Evolutionary conservation across 2,888 invertebrate genomes (phyloP).

Genomic region (Fissipunctia ypsillon): DNA sequence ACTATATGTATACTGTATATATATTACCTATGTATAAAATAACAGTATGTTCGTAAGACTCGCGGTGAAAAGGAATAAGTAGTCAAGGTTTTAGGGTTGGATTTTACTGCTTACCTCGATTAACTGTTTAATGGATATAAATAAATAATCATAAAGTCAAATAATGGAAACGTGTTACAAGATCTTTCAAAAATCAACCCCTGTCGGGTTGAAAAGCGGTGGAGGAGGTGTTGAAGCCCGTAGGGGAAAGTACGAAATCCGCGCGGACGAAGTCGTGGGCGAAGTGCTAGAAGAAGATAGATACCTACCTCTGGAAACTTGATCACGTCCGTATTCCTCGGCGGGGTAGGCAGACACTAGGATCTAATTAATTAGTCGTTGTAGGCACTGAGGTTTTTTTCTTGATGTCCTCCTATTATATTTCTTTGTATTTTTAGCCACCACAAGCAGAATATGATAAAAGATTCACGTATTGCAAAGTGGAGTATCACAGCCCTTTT

Average conservation of each 20-base stretch:
- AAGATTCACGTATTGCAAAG: constrained; percentile 67
- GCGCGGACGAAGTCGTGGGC: not conserved
- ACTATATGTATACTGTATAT: no score
- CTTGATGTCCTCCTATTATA: not conserved
- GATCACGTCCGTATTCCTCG: not conserved
- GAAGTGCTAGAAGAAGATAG: not conserved
- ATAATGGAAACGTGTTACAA: no score
- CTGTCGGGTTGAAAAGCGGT: no score
- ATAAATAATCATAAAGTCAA: no score
- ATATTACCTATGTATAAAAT: no score
- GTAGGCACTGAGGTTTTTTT: not conserved
- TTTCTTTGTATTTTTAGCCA: constrained; percentile 56
- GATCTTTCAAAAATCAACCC: no score
- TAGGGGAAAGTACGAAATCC: not conserved
- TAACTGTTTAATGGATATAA: no score
- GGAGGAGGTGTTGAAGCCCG: no score
- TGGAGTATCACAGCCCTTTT: constrained; percentile 69
- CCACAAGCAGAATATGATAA: constrained; percentile 38
- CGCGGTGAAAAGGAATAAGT: not conserved
- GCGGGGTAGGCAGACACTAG: not conserved
- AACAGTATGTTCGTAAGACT: not conserved
- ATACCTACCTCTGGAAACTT: not conserved
- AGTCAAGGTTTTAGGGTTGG: no score
- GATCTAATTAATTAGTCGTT: not conserved
- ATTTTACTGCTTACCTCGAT: no score